phyloP scores from a whole-genome alignment of 2,797 vertebrate species.

The Chelon auratus region DNA sequence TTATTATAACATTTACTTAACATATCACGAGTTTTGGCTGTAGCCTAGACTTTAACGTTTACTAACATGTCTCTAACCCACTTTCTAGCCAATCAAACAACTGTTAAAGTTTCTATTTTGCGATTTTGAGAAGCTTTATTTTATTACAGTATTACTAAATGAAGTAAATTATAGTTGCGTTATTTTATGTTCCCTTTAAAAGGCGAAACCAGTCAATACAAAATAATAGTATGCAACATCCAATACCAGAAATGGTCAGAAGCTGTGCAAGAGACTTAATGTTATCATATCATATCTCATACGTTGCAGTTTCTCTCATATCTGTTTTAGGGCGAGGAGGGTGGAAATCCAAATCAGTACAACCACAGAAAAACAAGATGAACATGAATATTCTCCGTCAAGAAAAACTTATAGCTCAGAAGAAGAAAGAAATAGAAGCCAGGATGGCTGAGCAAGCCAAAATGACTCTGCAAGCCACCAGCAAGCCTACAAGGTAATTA shows the following conservation, averaged over 20 bases:
- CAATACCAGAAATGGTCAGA: not conserved
- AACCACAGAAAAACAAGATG: constrained; percentile 88
- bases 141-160: not conserved
- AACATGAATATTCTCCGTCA: constrained; percentile 93
- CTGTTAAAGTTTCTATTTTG: not conserved
- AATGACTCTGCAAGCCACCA: constrained; percentile 74
- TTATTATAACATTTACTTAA: not conserved
- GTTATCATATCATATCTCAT: not conserved
- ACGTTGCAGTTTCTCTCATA: not conserved
- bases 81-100: not conserved
- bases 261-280: not conserved
- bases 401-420: constrained; percentile 96
- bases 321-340: constrained; percentile 86
- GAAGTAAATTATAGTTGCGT: too few species aligned
- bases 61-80: not conserved
- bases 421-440: constrained; percentile 96
- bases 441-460: constrained; percentile 91
- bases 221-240: not conserved
- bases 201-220: not conserved
- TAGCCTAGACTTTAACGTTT: not conserved
- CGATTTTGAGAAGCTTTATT: not conserved
- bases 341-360: constrained; percentile 86
- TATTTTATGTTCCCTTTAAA: not conserved
- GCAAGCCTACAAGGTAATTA: constrained; percentile 82
- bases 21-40: not conserved